These are phyloP conservation scores for Aldabrachelys gigantea DNA, from an alignment of 2,113 vertebrate genomes.

Conservation along the genomic window DNA sequence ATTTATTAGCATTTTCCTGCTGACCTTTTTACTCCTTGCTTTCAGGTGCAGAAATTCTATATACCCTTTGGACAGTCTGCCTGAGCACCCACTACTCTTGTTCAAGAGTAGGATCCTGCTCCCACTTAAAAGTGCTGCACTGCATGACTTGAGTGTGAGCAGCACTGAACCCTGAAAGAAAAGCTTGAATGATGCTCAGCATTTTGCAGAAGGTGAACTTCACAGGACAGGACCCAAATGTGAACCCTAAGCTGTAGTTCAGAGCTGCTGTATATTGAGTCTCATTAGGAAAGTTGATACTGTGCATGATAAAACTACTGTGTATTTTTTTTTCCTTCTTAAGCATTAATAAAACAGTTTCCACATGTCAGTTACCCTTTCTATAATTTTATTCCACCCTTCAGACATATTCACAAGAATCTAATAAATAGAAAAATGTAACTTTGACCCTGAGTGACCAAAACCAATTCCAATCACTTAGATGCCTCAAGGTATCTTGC, in stretches of 20 bases:
- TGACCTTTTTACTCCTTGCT: background rate
- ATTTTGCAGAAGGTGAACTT: background rate
- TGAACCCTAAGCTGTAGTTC: background rate
- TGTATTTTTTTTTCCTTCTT: background rate
- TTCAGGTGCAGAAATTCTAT: background rate
- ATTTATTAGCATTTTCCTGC: background rate
- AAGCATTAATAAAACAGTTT: background rate
- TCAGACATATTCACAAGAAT: background rate
- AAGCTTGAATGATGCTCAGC: background rate
- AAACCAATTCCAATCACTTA: background rate
- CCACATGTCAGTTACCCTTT: background rate
- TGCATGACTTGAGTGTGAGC: background rate
- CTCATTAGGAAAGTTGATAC: background rate
- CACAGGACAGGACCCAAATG: background rate
- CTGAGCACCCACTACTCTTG: background rate
- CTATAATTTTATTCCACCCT: background rate
- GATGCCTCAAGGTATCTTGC: background rate
- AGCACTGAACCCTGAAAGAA: rapidly evolving
- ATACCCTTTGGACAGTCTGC: background rate
- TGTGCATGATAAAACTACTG: background rate
- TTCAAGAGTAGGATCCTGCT: background rate
- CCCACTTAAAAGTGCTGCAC: background rate
- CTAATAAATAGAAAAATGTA: background rate
- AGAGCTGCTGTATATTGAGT: background rate
- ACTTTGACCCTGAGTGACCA: background rate